These are phyloP conservation scores for Molossus molossus DNA, from an alignment of 2,797 vertebrate genomes.

Conservation along the genomic window DNA sequence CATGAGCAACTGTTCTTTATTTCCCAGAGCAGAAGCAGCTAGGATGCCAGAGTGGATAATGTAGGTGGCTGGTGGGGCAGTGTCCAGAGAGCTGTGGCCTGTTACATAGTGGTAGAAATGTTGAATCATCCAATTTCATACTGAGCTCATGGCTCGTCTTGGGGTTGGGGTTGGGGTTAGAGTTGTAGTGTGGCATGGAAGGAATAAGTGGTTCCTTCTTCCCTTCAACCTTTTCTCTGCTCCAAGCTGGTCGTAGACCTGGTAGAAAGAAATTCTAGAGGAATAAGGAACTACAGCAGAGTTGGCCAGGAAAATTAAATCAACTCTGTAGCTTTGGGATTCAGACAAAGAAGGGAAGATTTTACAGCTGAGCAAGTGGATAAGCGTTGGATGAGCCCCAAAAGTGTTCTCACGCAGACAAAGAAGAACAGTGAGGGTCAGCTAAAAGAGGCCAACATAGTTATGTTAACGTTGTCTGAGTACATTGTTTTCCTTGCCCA, in stretches of 20 bases:
- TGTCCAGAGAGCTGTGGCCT: neutral
- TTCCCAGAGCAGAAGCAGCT: slow-evolving; percentile 35
- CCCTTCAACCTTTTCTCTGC: neutral
- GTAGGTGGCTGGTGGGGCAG: neutral
- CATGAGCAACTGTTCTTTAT: neutral
- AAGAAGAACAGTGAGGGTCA: neutral
- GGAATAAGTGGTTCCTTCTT: neutral
- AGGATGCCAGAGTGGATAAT: neutral
- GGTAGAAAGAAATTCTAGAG: neutral
- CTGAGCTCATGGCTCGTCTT: neutral
- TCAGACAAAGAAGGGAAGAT: neutral
- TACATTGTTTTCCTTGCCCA: neutral
- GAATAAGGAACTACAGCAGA: slow-evolving; percentile 4
- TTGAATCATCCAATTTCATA: neutral
- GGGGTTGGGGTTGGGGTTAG: neutral
- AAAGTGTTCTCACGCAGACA: neutral
- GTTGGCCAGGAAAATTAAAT: neutral
- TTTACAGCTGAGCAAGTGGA: neutral
- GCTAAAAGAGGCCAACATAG: neutral
- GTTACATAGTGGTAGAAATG: neutral
- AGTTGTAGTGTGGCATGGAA: neutral
- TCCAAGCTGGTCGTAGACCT: neutral
- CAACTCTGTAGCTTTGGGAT: slow-evolving; percentile 11
- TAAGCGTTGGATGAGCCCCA: neutral
- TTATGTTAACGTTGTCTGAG: neutral